Evolutionary conservation across 2,797 vertebrate genomes (phyloP), one percentile per base, ranked within the genome.

Genomic region (Xenopus petersii): DNA sequence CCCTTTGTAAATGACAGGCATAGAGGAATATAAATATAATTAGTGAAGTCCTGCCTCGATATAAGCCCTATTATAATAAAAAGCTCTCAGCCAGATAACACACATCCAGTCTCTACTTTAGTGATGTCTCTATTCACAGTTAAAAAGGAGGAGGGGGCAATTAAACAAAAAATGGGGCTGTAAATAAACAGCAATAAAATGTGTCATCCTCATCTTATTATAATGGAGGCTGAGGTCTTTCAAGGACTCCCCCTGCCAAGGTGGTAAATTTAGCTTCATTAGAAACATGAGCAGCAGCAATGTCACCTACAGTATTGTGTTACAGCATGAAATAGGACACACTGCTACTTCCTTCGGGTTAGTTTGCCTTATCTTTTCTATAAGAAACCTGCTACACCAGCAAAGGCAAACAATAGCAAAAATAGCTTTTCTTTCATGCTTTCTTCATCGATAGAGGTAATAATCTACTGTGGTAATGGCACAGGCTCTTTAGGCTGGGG

Each of bases 1-100:
- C 54, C 54, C 36, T 79, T 79, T 73, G 58, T 61, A 74, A 70
- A 65, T 51, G 46, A 64, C 42, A 4, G n/a, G 47, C 59, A 61
- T 5, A 12, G 33, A 7, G 55, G 33, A n/a, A 16, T 26, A 9
- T 67, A 13, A 36, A 36, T 36, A 56, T 68, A 58, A 69, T 69
- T 15, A 69, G 30, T 65, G 66, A 55, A 56, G 16, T 73, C 67
- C 66, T 78, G 60, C 61, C 62, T 24, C 16, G 48, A 58, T 68
- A 79, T 59, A 65, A 36, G 62, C 10, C 17, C 4, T 17, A 58
- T 6, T 13, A 73, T 49, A 73, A 73, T 65, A 13, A 55, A 30
- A 58, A 58, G 64, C 17, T 7, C 21, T 26, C 48, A 9, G 47
- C 47, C 46, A 48, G 12, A n/a, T 13, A 64, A 46, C 63, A 48